A percentile compares a stretch with the other conserved stretches of the same genome.
These are phyloP conservation scores for Platycnemis pennipes DNA, from an alignment of 2,888 invertebrate species.

Conservation along the genomic window DNA sequence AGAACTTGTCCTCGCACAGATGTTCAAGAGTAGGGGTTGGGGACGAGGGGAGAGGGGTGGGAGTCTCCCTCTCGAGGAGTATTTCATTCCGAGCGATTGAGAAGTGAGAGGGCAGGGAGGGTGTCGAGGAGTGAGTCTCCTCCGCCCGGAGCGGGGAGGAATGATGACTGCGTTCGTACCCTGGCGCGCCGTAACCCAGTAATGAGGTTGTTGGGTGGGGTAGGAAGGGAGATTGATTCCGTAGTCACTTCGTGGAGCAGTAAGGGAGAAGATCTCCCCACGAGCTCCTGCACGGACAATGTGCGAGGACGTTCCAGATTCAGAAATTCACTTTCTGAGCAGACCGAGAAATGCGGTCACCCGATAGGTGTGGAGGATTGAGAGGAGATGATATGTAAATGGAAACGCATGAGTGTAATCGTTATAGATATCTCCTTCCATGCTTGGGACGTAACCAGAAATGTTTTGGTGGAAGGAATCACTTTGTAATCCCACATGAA, in stretches of 20 bases:
- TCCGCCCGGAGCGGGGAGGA: neutral
- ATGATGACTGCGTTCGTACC: neutral
- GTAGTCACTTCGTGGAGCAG: neutral
- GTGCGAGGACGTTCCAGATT: neutral
- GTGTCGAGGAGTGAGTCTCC: neutral
- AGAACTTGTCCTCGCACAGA: neutral
- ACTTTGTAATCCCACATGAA: too few relatives aligned
- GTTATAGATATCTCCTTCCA: too few relatives aligned
- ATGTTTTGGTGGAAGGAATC: too few relatives aligned
- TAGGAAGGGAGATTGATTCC: neutral
- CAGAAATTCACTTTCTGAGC: neutral
- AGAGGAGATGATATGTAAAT: too few relatives aligned
- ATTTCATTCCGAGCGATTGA: constrained; percentile 31
- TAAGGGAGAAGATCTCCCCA: neutral
- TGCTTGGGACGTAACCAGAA: too few relatives aligned
- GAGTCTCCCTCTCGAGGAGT: neutral
- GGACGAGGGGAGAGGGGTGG: neutral
- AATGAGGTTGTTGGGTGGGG: constrained; percentile 5
- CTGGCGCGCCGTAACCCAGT: neutral
- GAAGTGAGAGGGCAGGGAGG: neutral
- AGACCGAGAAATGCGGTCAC: neutral
- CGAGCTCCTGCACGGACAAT: neutral
- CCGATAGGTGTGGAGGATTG: neutral
- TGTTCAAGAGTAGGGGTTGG: neutral
- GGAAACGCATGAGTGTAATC: too few relatives aligned